Conservation (phyloP, 2,113 vertebrate species). For the Dasyurus viverrinus region DNA sequence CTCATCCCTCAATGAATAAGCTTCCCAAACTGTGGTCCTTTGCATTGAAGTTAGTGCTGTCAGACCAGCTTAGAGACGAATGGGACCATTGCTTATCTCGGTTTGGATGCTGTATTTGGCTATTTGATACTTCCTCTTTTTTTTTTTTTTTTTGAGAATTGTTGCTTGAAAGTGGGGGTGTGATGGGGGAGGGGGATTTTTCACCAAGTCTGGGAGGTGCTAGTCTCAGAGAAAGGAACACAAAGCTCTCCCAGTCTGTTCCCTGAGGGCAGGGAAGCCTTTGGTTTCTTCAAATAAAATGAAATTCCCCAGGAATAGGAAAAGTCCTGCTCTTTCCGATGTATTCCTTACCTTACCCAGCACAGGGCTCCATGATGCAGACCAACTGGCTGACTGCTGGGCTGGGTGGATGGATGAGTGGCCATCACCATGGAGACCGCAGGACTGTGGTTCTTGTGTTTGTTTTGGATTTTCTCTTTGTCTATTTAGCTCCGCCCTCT, state of each 20-base stretch:
- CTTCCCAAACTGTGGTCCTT: background rate
- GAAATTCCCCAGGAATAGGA: background rate
- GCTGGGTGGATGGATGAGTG: background rate
- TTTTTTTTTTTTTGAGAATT: background rate
- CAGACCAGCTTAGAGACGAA: background rate
- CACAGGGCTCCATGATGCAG: background rate
- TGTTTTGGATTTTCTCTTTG: conserved; percentile 5
- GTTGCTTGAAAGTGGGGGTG: background rate
- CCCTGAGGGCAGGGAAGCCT: background rate
- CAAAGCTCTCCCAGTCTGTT: background rate
- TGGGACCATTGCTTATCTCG: background rate
- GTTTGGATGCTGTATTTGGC: accelerated
- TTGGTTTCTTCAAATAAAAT: background rate
- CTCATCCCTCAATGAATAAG: too few relatives aligned
- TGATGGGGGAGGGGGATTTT: background rate
- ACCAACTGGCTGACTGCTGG: background rate
- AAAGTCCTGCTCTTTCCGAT: background rate
- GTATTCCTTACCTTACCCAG: background rate
- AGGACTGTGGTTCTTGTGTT: background rate
- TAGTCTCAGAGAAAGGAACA: background rate
- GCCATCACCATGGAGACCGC: background rate
- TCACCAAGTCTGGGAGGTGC: background rate
- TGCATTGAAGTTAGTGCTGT: background rate
- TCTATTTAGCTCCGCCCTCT: background rate
- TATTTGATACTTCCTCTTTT: background rate